Conservation (phyloP, 2,888 invertebrate species). For the Priocnemis perturbator region DNA sequence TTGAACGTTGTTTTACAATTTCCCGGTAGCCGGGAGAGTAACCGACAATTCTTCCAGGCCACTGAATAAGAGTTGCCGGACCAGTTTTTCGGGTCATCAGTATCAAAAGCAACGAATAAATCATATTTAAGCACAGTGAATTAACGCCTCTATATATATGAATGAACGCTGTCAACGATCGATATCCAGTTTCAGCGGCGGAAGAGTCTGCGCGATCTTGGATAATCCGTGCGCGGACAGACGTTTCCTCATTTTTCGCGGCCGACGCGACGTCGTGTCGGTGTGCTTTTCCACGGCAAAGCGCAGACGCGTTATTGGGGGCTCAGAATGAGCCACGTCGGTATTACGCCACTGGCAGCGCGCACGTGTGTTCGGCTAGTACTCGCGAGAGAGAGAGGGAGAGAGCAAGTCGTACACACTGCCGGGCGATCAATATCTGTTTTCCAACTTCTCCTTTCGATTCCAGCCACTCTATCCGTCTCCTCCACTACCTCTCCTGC, state of each 20-base stretch:
- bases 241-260: too few species aligned
- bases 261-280: neutral
- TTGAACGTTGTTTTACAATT: constrained; percentile 7
- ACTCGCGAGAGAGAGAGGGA: constrained; percentile 23
- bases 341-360: constrained; percentile 35
- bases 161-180: constrained; percentile 7
- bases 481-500: constrained; percentile 21
- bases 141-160: too few species aligned
- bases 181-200: neutral
- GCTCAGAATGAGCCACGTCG: constrained; percentile 10
- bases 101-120: too few species aligned
- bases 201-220: too few species aligned
- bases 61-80: neutral
- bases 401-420: constrained; percentile 27
- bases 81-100: too few species aligned
- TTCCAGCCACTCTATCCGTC: constrained; percentile 56
- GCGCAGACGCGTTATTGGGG: neutral
- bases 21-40: neutral
- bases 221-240: too few species aligned
- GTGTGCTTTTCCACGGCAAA: neutral
- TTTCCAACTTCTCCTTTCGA: constrained; percentile 68
- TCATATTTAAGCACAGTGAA: too few species aligned
- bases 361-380: constrained; percentile 29
- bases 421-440: constrained; percentile 65
- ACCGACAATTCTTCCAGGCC: neutral